Percentiles rank a stretch among this genome's conserved stretches.
phyloP scores from a whole-genome alignment of 2,113 vertebrate species.

The Brevimyrus niger region DNA sequence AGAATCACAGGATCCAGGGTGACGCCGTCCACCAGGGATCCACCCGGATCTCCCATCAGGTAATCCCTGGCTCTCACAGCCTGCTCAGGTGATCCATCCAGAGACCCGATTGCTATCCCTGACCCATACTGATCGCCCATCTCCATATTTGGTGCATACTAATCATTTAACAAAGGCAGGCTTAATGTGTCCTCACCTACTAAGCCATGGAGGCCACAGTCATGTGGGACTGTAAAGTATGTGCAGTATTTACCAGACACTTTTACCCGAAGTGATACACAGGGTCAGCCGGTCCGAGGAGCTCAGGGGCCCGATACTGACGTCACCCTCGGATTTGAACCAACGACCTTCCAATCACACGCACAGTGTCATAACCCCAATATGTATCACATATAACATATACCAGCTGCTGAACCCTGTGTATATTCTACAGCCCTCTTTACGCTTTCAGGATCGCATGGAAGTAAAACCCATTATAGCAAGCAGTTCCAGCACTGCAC shows the following conservation, averaged over 20 bases:
- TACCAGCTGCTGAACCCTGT: background rate
- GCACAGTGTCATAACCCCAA: background rate
- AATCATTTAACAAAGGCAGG: background rate
- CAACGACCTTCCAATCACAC: background rate
- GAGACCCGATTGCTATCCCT: background rate
- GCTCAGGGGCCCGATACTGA: background rate
- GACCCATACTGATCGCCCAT: background rate
- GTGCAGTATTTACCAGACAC: background rate
- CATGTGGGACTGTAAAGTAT: background rate
- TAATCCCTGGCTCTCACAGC: background rate
- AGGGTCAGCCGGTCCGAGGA: background rate
- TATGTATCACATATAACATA: background rate
- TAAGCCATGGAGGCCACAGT: background rate
- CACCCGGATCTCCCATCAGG: conserved; percentile 2
- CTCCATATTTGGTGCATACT: background rate
- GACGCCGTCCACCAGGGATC: background rate
- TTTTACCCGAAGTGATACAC: background rate
- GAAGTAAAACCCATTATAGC: background rate
- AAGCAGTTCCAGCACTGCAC: background rate
- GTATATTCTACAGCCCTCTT: background rate
- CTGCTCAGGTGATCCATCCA: background rate
- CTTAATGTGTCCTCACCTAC: background rate
- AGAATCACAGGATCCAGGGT: conserved; percentile 1
- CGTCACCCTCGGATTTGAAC: background rate
- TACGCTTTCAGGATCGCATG: background rate